Conservation (phyloP, 1,140 invertebrate genomes). For the Heliconius nattereri region DNA sequence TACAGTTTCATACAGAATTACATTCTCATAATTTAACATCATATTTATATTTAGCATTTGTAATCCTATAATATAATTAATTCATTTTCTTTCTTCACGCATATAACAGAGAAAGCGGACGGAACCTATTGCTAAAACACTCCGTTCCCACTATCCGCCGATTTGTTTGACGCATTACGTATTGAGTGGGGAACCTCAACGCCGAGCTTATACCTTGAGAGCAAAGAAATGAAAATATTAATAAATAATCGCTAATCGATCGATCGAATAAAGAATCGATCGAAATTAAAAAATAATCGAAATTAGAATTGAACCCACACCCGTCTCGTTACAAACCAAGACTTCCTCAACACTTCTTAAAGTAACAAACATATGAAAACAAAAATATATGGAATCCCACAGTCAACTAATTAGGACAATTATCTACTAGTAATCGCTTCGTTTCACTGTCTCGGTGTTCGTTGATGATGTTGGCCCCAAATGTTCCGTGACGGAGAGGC, state of each 20-base stretch:
- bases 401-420: background rate
- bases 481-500: constrained; percentile 1
- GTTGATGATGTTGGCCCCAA: background rate
- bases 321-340: too few species aligned
- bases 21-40: too few species aligned
- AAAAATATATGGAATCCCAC: background rate
- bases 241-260: background rate
- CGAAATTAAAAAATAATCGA: background rate
- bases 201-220: too few species aligned
- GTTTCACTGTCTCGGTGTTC: constrained; percentile 2
- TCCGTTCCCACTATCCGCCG: background rate
- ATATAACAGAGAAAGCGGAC: background rate
- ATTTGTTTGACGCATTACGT: too few species aligned
- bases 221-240: too few species aligned
- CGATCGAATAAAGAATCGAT: too few species aligned
- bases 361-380: background rate
- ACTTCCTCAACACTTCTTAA: background rate
- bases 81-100: background rate
- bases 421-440: background rate
- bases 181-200: too few species aligned
- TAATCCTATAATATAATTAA: too few species aligned
- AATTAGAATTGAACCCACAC: too few species aligned
- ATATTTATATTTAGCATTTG: too few species aligned
- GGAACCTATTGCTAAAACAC: background rate
- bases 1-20: too few species aligned